Evolutionary conservation across 2,797 vertebrate genomes (phyloP).

Genomic region (Cirrhinus mrigala): DNA sequence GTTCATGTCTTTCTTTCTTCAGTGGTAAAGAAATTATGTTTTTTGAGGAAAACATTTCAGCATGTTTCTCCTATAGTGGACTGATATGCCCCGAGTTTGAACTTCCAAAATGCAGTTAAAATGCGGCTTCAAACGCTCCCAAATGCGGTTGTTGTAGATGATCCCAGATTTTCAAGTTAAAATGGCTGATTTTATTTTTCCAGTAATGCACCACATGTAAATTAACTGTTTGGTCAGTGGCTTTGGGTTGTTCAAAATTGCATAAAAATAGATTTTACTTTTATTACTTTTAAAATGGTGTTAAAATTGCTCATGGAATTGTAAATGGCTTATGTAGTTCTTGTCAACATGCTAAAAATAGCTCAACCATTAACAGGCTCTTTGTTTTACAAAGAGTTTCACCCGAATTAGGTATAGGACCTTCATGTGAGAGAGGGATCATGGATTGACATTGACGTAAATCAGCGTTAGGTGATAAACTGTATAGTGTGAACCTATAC

Average conservation of each 20-base stretch:
- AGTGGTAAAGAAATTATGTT: too few relatives aligned
- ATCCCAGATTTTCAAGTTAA: not conserved
- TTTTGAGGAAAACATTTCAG: too few relatives aligned
- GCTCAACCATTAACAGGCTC: not conserved
- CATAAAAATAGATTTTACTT: not conserved
- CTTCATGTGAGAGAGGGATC: not conserved
- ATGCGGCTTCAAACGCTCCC: too few relatives aligned
- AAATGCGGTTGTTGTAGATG: too few relatives aligned
- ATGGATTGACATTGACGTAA: not conserved
- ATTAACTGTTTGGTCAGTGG: not conserved
- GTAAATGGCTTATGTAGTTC: not conserved
- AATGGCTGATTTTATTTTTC: too few relatives aligned
- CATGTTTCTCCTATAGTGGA: too few relatives aligned
- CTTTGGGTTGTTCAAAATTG: not conserved
- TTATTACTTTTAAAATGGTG: not conserved
- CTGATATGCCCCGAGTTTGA: too few relatives aligned
- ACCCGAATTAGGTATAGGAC: not conserved
- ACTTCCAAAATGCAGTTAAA: too few relatives aligned
- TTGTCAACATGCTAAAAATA: constrained; percentile 6
- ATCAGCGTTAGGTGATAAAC: not conserved
- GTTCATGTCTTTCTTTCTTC: too few relatives aligned
- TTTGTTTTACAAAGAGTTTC: not conserved
- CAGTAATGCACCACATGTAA: not conserved
- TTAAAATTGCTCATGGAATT: not conserved
- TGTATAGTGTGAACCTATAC: not conserved